phyloP scores from a whole-genome alignment of 2,888 invertebrate species.

The Homarus gammarus region DNA sequence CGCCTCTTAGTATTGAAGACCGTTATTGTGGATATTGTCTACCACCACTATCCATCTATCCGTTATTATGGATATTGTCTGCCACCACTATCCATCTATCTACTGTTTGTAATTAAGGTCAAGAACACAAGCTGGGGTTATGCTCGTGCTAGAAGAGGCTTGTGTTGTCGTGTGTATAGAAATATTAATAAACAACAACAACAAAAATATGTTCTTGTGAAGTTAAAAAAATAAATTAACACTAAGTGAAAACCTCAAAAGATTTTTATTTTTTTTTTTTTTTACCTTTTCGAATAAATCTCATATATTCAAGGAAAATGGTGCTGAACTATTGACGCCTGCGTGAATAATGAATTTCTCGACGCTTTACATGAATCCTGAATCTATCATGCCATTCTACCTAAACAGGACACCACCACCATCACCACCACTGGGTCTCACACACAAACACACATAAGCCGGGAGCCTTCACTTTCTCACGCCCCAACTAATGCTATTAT shows the following conservation, averaged over 20 bases:
- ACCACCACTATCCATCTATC: too few species aligned
- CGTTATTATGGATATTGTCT: not conserved
- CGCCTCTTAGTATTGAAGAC: not conserved
- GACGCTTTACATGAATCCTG: not conserved
- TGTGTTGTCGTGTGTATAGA: too few species aligned
- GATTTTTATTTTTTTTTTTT: not conserved
- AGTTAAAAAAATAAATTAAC: too few species aligned
- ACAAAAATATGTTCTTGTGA: too few species aligned
- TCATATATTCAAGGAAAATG: not conserved
- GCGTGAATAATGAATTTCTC: not conserved
- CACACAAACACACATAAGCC: conserved; percentile 34
- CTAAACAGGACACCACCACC: not conserved
- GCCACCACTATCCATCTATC: too few species aligned
- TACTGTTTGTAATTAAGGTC: too few species aligned
- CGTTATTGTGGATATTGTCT: conserved; percentile 4
- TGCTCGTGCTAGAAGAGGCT: too few species aligned
- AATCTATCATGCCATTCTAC: not conserved
- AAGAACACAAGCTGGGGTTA: too few species aligned
- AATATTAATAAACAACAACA: too few species aligned
- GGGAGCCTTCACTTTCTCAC: conserved; percentile 38
- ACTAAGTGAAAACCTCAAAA: too few species aligned
- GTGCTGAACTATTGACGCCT: not conserved
- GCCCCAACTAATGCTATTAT: conserved; percentile 56
- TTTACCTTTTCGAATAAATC: not conserved
- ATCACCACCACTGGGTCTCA: not conserved